A percentile compares a stretch with the other conserved stretches of the same genome.
Evolutionary conservation across 2,888 invertebrate genomes (phyloP).

Genomic region (Papilio gigon): DNA sequence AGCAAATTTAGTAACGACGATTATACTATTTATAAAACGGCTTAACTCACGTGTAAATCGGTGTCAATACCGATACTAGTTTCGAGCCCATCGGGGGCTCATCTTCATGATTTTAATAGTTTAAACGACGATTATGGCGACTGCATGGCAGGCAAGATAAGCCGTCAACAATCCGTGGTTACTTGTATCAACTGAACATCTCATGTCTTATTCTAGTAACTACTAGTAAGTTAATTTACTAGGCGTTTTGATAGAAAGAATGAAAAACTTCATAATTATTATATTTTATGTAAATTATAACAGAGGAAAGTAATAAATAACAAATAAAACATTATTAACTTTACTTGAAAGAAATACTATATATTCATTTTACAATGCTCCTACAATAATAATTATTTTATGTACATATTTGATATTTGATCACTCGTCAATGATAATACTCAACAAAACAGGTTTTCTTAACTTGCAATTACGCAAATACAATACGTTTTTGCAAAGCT

Average conservation of each 20-base stretch:
- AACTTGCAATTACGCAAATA: slow-evolving; percentile 13
- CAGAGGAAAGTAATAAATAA: slow-evolving; percentile 35
- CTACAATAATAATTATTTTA: slow-evolving; percentile 58
- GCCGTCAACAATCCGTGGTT: too few species aligned
- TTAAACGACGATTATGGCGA: too few species aligned
- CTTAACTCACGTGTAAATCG: too few species aligned
- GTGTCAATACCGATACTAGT: too few species aligned
- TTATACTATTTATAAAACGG: too few species aligned
- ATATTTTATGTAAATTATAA: slow-evolving; percentile 3
- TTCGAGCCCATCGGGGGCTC: too few species aligned
- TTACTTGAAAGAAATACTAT: slow-evolving; percentile 69
- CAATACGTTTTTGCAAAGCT: slow-evolving; percentile 2
- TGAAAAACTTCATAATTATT: background rate
- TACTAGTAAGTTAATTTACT: background rate
- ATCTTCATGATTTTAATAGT: too few species aligned
- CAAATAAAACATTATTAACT: slow-evolving; percentile 64
- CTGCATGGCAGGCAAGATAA: too few species aligned
- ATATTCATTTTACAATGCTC: slow-evolving; percentile 71
- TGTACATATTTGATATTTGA: slow-evolving; percentile 55
- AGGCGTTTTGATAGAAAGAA: background rate
- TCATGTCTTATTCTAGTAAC: background rate
- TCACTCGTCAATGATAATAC: slow-evolving; percentile 48
- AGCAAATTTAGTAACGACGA: too few species aligned
- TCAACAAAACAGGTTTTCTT: slow-evolving; percentile 35
- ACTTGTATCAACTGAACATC: too few species aligned